A percentile compares a stretch with the other conserved stretches of the same genome.
phyloP scores from a whole-genome alignment of 2,797 vertebrate species.

The Phalloptychus januarius region DNA sequence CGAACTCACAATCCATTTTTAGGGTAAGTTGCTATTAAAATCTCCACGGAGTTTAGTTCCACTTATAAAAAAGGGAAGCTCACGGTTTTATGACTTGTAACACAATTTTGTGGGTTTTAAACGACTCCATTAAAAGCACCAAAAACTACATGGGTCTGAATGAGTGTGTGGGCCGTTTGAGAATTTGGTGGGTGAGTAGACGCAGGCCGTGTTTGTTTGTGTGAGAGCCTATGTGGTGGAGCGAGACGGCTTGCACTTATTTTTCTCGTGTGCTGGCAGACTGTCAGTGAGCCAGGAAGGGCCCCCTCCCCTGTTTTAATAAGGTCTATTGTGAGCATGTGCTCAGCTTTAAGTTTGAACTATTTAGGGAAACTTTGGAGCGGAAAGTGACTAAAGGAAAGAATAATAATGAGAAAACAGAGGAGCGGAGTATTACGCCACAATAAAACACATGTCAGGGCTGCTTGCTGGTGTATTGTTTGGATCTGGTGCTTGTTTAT shows the following conservation, averaged over 20 bases:
- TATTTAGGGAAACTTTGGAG: slow-evolving; percentile 77
- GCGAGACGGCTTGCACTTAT: slow-evolving; percentile 36
- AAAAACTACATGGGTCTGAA: not conserved
- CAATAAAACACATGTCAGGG: slow-evolving; percentile 54
- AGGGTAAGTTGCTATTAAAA: slow-evolving; percentile 46
- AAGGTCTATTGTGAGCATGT: slow-evolving; percentile 75
- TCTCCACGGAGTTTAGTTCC: not conserved
- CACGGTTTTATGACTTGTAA: not conserved
- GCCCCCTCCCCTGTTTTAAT: slow-evolving; percentile 60
- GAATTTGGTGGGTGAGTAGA: slow-evolving; percentile 1
- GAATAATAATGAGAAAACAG: slow-evolving; percentile 66
- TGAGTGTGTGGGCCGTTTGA: not conserved
- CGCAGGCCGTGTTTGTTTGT: slow-evolving; percentile 13
- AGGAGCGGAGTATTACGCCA: slow-evolving; percentile 54
- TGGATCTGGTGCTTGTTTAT: slow-evolving; percentile 46
- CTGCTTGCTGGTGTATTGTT: slow-evolving; percentile 39
- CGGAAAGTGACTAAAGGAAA: slow-evolving; percentile 70
- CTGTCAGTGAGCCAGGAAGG: slow-evolving; percentile 72
- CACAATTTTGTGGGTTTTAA: not conserved
- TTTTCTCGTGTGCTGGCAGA: slow-evolving; percentile 51
- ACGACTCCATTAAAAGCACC: not conserved
- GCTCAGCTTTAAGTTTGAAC: slow-evolving; percentile 57
- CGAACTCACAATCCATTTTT: slow-evolving; percentile 14
- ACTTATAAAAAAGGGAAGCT: slow-evolving; percentile 37
- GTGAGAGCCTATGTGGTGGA: slow-evolving; percentile 19